Evolutionary conservation across 2,888 invertebrate species (phyloP), one percentile per base, ranked within the genome.

Genomic region (Aphodius sticticus): DNA sequence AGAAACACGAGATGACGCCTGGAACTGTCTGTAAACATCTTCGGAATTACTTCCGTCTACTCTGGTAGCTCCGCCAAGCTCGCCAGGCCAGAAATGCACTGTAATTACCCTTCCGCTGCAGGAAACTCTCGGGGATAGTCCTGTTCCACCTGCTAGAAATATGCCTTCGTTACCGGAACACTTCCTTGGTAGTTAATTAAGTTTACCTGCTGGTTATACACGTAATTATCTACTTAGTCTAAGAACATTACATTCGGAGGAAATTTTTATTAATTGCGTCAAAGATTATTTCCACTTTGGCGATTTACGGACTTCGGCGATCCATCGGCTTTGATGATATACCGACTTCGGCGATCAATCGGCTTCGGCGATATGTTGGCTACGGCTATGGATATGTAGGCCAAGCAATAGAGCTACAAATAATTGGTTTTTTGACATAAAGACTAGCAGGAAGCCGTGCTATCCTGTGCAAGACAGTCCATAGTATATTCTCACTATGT

Each of bases 11-110:
- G 53, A 53, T 53, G 53, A 53, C 12, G 53, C 53, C 53, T 53
- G 53, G 53, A 12, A 53, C 53, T 53, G 53, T 53, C 53, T 53
- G 53, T 53, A 53, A 53, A 53, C 53, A 53, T 53, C 53, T 53
- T 53, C 53, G 53, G 53, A 53, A 53, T 53, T 53, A 53, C 53
- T 53, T 53, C 53, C 53, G 53, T 53, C 53, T 53, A 53, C 53
- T 53, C 53, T 53, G 53, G 53, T 53, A 53, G 53, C 53, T 53
- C 53, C 12, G 53, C 53, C 53, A 53, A 12, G 53, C 12, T 53
- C 53, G 53, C 53, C 53, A 2, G 53, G 53, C 53, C 53, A 53
- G 53, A 53, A 53, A 53, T 53, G 53, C 53, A 53, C 53, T 53
- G 53, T 53, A 53, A 53, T 53, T 53, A 53, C 53, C 53, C 53